Evolutionary conservation across 1,140 invertebrate genomes (phyloP), one percentile per base, ranked within the genome.

Genomic region (Saccostrea cuccullata): DNA sequence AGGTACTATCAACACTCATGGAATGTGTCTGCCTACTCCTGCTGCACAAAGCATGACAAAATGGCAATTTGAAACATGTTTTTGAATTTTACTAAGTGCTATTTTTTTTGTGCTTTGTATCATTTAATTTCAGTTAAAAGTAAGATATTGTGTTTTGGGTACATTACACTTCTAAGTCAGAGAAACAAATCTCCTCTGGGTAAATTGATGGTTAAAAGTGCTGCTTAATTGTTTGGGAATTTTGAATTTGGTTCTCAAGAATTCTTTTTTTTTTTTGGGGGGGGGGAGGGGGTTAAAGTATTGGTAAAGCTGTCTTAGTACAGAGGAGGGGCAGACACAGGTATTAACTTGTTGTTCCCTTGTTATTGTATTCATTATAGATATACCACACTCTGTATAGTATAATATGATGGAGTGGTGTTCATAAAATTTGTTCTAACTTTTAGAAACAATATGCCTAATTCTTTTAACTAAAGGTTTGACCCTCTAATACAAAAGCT

Each of bases 1-100:
- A 92, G 92, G 92, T 93, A 93, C 89, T 84, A 26, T 36, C 3
- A 77, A 36, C 26, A 36, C 70, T 30, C 3, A 77, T n/a, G 13
- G n/a, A 64, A 20, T 30, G 70, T 77, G 70, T 77, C 70, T 77
- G 70, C 70, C 70, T 15, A 36, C 23, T 77, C 26, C 30, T 15
- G 13, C 70, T 77, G 70, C 70, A 77, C 70, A 23, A 15, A 77
- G 70, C 70, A 77, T 77, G 70, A 30, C 70, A 73, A 26, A 12
- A 20, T 23, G 9, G 13, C 23, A 77, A 36, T 47, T 8, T 47
- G 47, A 47, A 47, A 47, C 6, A 47, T 47, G 30, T 47, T 47
- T 47, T 47, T 6, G 47, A 47, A 47, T 47, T 47, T 47, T 47
- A 47, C 47, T 47, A 47, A 8, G 47, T 47, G 47, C 47, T 47